Evolutionary conservation across 2,888 invertebrate genomes (phyloP).

Genomic region (Pristionchus japonicus): DNA sequence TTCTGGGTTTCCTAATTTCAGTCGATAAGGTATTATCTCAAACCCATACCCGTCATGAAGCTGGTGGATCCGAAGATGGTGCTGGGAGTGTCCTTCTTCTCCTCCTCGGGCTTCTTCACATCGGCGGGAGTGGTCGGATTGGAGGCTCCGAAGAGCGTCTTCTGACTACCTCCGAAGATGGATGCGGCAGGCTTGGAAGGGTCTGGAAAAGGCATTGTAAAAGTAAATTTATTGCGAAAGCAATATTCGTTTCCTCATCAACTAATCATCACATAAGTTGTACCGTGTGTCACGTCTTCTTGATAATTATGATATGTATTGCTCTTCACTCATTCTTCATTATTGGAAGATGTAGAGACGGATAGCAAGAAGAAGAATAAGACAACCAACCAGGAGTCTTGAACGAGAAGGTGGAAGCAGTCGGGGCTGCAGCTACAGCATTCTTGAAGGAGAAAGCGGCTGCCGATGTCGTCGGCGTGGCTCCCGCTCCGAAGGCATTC

Average conservation of each 20-base stretch:
- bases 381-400: conserved; percentile 45
- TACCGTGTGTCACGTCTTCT: too few relatives aligned
- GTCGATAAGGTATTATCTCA: too few relatives aligned
- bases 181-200: conserved; percentile 14
- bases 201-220: too few relatives aligned
- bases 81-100: conserved; percentile 46
- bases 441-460: conserved; percentile 44
- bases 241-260: neutral
- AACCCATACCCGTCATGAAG: conserved; percentile 21
- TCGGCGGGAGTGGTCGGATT: conserved; percentile 47
- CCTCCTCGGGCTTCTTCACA: conserved; percentile 50
- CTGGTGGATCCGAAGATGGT: conserved; percentile 41
- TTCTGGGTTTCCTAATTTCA: too few relatives aligned
- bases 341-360: too few relatives aligned
- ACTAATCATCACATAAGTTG: too few relatives aligned
- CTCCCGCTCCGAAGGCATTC: conserved; percentile 21
- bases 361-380: too few relatives aligned
- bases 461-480: neutral
- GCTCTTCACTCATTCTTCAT: too few relatives aligned
- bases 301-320: too few relatives aligned
- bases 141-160: conserved; percentile 47
- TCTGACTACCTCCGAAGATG: conserved; percentile 45
- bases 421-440: conserved; percentile 18
- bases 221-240: neutral
- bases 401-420: conserved; percentile 40